Evolutionary conservation across 2,797 vertebrate species (phyloP), one percentile per base, ranked within the genome.

Genomic region (Manis crassicaudata): DNA sequence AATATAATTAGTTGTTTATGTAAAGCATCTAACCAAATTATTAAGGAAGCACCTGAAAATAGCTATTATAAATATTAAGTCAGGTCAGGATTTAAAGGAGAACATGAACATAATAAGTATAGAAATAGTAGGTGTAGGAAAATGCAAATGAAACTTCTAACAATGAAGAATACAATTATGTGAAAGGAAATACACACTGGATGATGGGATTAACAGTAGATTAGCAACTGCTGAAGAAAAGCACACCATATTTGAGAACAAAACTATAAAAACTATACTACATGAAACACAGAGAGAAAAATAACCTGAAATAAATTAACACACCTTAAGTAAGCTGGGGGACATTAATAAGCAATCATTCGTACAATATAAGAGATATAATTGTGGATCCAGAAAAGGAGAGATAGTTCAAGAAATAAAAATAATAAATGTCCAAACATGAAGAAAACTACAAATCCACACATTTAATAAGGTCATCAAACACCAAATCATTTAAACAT

Each of bases 1-100:
- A 82, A 88, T 70, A 82, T 70, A 37, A 67, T 80, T 56, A 76
- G 6, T 62, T 83, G 16, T 16, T 75, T 88, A 58, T 81, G 5
- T 60, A 92, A 95, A 91, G 16, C 54, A 81, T 63, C 18, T 80
- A 90, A 14, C 6, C 72, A 23, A 86, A 87, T 76, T 87, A 83
- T 72, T 96, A 56, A 81, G 67, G n/a, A 93, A 88, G 20, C 29
- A 43, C 27, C 52, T 93, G 2, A 62, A 81, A 83, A 93, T 32
- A 80, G 54, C 29, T 58, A 81, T 72, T 89, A 21, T 65, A 70
- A 70, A 43, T 68, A 35, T 75, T 77, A 88, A 70, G 68, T 83
- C 58, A 67, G 23, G 35, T 83, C 58, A 90, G 16, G 35, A 67
- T 54, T 79, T 73, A 90, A 87, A 95, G 52, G 50, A 43, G 92